Evolutionary conservation across 92 coral and sea anemone genomes (phyloP).

Genomic region (Meandrina meandrites): DNA sequence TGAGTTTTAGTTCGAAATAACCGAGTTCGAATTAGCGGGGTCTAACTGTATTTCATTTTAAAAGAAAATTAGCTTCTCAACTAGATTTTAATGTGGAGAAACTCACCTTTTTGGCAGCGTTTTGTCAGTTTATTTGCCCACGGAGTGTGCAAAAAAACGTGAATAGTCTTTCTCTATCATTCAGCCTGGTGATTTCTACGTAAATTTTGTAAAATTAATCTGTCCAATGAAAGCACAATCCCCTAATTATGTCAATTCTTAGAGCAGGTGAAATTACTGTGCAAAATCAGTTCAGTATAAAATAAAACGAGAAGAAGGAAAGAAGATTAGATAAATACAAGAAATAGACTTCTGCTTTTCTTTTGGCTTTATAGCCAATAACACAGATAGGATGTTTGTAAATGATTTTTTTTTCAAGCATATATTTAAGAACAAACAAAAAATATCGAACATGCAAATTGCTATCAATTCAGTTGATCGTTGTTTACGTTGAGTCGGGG

Average conservation of each 20-base stretch:
- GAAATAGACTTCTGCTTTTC: neutral
- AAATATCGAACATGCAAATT: conserved; percentile 8
- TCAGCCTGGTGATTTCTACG: neutral
- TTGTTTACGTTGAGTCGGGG: neutral
- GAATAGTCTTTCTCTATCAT: neutral
- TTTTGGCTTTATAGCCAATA: neutral
- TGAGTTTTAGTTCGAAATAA: no score
- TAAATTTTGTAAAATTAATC: neutral
- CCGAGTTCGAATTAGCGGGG: no score
- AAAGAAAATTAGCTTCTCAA: neutral
- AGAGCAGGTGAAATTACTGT: conserved; percentile 6
- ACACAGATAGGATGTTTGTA: neutral
- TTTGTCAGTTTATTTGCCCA: neutral
- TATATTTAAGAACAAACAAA: neutral
- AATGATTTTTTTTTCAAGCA: neutral
- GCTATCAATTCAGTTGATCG: neutral
- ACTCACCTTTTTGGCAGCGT: neutral
- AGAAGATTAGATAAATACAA: neutral
- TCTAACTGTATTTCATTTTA: neutral
- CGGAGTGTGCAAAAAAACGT: neutral
- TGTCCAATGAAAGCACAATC: neutral
- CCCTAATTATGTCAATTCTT: neutral
- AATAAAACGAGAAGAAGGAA: neutral
- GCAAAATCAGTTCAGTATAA: neutral
- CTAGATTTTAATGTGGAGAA: neutral